Conservation (phyloP, 2,888 invertebrate genomes). For the Masnerella sp. region DNA sequence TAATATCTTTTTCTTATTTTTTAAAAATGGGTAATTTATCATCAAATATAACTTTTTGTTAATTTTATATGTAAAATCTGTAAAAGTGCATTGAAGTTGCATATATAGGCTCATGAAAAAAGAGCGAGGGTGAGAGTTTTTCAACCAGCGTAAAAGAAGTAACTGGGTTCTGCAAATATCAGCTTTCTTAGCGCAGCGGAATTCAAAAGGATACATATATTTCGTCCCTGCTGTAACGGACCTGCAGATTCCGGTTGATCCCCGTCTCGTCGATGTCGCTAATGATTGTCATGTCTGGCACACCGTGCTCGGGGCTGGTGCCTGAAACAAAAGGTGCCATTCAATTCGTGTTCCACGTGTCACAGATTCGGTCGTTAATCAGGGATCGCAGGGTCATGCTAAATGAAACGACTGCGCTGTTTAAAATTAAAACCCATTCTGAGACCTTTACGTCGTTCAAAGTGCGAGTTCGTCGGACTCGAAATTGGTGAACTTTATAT, state of each 20-base stretch:
- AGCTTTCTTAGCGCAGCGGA: conserved; percentile 10
- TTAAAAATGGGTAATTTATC: too few relatives aligned
- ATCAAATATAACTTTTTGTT: too few relatives aligned
- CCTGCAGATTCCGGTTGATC: conserved; percentile 91
- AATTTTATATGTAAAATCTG: too few relatives aligned
- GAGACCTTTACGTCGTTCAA: too few relatives aligned
- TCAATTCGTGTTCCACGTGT: conserved; percentile 24
- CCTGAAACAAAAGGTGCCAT: conserved; percentile 74
- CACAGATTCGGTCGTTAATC: conserved; percentile 23
- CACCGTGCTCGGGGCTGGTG: conserved; percentile 84
- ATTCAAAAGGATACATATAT: conserved; percentile 93
- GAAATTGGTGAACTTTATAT: too few relatives aligned
- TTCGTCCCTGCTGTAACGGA: conserved; percentile 88
- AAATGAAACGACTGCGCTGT: neutral
- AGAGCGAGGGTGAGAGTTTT: too few relatives aligned
- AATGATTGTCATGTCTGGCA: conserved; percentile 94
- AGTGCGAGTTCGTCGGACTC: too few relatives aligned
- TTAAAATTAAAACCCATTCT: too few relatives aligned
- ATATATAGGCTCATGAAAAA: too few relatives aligned
- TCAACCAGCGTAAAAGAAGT: conserved; percentile 55
- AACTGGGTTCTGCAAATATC: conserved; percentile 62
- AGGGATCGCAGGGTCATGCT: neutral
- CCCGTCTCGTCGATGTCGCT: conserved; percentile 92
- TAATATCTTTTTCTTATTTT: too few relatives aligned
- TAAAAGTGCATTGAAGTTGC: too few relatives aligned